Percentiles rank a stretch among this genome's conserved stretches.
These are phyloP conservation scores for Heliconius himera DNA, from an alignment of 1,140 invertebrate genomes.

Conservation along the genomic window DNA sequence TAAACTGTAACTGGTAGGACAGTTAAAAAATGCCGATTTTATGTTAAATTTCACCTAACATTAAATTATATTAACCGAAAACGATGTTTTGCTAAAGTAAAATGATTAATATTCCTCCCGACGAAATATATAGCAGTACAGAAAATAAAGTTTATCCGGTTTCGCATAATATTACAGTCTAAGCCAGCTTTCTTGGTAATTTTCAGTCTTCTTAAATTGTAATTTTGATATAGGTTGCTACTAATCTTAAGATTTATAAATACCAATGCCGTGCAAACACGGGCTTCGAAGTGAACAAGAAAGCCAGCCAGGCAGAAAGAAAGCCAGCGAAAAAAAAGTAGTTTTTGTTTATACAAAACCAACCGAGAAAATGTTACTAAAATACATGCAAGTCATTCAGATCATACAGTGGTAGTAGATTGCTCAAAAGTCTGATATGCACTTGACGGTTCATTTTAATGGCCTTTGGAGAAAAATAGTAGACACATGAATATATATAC, in stretches of 20 bases:
- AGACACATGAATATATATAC: background rate
- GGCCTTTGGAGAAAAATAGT: background rate
- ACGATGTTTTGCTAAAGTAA: no score
- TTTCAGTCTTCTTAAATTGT: background rate
- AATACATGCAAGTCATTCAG: background rate
- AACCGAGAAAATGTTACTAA: slow-evolving; percentile 1
- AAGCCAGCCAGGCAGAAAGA: no score
- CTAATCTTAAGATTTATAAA: background rate
- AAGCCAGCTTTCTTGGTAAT: background rate
- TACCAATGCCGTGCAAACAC: background rate
- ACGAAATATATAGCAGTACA: no score
- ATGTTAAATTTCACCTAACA: no score
- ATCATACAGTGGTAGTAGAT: background rate
- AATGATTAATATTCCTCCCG: no score
- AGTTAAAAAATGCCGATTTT: no score
- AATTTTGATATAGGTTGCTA: background rate
- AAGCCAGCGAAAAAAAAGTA: background rate
- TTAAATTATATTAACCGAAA: no score
- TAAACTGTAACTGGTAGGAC: no score
- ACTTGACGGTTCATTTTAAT: background rate
- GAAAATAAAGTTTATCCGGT: no score
- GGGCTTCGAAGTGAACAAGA: background rate
- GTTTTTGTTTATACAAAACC: slow-evolving; percentile 12
- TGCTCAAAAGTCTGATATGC: slow-evolving; percentile 4
- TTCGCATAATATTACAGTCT: no score